Percentiles rank a stretch among this genome's conserved stretches.
Conservation (phyloP, 2,888 invertebrate genomes). For the Pherbina coryleti region DNA sequence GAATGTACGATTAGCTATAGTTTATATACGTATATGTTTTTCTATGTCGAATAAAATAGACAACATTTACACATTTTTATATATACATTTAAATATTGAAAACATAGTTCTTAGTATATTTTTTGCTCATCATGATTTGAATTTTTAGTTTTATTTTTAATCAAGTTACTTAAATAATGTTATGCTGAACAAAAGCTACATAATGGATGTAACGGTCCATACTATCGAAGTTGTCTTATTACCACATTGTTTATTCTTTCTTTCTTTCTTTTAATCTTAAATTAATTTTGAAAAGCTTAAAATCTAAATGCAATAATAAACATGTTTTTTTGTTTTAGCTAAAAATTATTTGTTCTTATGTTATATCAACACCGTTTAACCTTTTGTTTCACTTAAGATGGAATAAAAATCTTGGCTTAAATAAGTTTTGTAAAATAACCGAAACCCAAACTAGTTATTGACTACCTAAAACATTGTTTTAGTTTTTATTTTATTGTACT, state of each 20-base stretch:
- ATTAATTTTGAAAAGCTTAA: no score
- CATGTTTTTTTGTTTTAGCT: no score
- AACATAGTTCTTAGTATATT: no score
- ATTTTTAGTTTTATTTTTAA: not conserved
- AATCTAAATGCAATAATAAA: no score
- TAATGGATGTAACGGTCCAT: no score
- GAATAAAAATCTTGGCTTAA: not conserved
- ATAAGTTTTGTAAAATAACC: constrained; percentile 10
- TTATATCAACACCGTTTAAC: no score
- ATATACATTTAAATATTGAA: no score
- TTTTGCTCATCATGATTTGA: no score
- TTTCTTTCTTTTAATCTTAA: no score
- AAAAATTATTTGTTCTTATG: no score
- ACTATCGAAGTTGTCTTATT: not conserved
- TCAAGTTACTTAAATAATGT: constrained; percentile 15
- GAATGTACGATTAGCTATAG: not conserved
- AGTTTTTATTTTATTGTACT: constrained; percentile 19
- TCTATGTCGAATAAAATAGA: not conserved
- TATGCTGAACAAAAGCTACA: no score
- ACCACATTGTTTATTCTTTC: no score
- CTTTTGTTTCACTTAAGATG: not conserved
- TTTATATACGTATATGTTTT: not conserved
- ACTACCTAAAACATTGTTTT: constrained; percentile 21
- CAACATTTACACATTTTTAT: not conserved
- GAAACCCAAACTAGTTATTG: constrained; percentile 17